Evolutionary conservation across 2,888 invertebrate species (phyloP).

Genomic region (Willowsia nigromaculata): DNA sequence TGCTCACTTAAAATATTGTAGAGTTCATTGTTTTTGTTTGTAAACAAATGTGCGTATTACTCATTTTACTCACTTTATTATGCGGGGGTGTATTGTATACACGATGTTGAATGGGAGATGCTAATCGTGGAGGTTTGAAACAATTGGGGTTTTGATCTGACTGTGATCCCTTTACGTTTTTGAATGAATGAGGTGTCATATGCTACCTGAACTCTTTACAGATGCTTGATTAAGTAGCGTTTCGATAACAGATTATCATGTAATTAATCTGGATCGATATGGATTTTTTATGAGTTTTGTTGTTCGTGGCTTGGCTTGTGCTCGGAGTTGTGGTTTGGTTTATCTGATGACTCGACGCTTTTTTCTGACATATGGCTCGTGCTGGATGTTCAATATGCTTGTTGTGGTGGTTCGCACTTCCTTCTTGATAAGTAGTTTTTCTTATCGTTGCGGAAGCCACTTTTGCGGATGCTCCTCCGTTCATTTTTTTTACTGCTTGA

Average conservation of each 20-base stretch:
- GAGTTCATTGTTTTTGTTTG: too few relatives aligned
- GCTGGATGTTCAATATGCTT: not conserved
- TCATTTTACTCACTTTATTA: too few relatives aligned
- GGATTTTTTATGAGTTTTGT: not conserved
- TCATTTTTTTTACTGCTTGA: not conserved
- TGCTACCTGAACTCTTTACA: not conserved
- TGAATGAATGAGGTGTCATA: too few relatives aligned
- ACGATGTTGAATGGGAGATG: too few relatives aligned
- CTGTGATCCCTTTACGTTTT: too few relatives aligned
- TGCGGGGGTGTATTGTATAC: too few relatives aligned
- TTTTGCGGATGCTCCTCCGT: not conserved
- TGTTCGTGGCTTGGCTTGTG: not conserved
- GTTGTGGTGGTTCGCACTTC: not conserved
- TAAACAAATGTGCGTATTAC: too few relatives aligned
- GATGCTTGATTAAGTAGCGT: not conserved
- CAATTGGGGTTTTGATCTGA: too few relatives aligned
- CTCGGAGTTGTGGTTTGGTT: not conserved
- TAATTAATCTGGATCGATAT: slow-evolving; percentile 19
- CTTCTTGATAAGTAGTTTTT: not conserved
- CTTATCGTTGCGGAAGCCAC: not conserved
- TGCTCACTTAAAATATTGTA: too few relatives aligned
- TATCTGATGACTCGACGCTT: not conserved
- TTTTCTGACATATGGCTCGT: slow-evolving; percentile 6
- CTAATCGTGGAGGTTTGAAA: too few relatives aligned
- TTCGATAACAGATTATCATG: not conserved